Base-by-base conservation (phyloP, 2,797 vertebrate genomes). In the Rhinogobio ventralis region DNA sequence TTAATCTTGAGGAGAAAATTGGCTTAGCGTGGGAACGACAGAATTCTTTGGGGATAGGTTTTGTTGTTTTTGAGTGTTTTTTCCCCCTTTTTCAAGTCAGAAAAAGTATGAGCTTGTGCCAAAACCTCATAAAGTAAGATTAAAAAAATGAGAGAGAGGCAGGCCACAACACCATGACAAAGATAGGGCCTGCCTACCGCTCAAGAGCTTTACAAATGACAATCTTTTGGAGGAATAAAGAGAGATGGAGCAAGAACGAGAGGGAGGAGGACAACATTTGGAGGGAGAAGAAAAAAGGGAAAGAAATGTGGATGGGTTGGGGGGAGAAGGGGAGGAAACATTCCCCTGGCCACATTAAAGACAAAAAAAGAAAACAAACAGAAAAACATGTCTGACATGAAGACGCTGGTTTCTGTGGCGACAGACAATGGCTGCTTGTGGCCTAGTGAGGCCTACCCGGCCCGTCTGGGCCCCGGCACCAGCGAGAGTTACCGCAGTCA, bases 341-440 rank as follows among this genome's bases (percentile, higher is more conserved):
- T 95, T 94, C 93, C 90, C 92, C 91, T 89, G 89, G 93, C 95
- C 95, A 96, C 95, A 96, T 95, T 95, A 95, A 94, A 95, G 95
- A 94, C 91, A 94, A 94, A 93, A 95, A 95, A 96, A 96, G 94
- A 94, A 95, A 96, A 96, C 95, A 95, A 95, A 96, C 95, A 94
- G 95, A 94, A 95, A 96, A 96, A 96, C 95, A 96, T 96, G 95
- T 95, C 95, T 96, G 95, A 96, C 95, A 96, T 95, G 95, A 95
- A 95, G 95, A 95, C 94, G 91, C 94, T 96, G 95, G 95, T 96
- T 95, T 96, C 95, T 94, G 95, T 95, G 95, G 95, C 90, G 94
- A 96, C 95, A 95, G 93, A 96, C 95, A 96, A 96, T 95, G 94
- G 92, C 94, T 93, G 95, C 95, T 94, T 95, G 94, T 95, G 94